Percentiles rank a stretch among this genome's conserved stretches.
phyloP scores from a whole-genome alignment of 1,140 invertebrate genomes.

The Zaprionus gabonicus region DNA sequence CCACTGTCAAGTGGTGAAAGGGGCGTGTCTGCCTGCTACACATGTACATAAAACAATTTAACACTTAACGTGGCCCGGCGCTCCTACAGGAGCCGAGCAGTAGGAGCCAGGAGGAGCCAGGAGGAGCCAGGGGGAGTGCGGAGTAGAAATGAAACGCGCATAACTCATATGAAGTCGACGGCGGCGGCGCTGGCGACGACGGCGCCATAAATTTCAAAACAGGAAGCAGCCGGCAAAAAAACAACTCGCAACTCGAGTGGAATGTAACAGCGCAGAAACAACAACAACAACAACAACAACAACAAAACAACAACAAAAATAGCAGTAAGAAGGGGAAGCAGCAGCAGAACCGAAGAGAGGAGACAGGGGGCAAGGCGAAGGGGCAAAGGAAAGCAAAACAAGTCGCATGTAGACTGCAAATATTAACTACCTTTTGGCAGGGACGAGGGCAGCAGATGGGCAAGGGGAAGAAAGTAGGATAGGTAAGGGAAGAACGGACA shows the following conservation, averaged over 20 bases:
- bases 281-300: slow-evolving; percentile 6
- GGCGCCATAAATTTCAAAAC: slow-evolving; percentile 47
- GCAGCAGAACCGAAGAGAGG: background rate
- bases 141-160: slow-evolving; percentile 39
- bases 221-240: slow-evolving; percentile 43
- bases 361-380: background rate
- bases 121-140: background rate
- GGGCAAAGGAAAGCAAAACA: slow-evolving; percentile 2
- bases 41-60: slow-evolving; percentile 74
- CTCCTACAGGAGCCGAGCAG: slow-evolving; percentile 39
- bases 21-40: slow-evolving; percentile 8
- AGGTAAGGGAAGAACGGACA: background rate
- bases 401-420: slow-evolving; percentile 40
- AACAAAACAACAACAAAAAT: background rate
- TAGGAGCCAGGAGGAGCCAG: background rate
- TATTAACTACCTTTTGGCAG: slow-evolving; percentile 39
- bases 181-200: slow-evolving; percentile 36
- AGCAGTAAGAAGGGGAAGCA: background rate
- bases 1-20: slow-evolving; percentile 24
- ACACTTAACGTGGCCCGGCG: slow-evolving; percentile 69
- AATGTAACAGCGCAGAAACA: slow-evolving; percentile 16
- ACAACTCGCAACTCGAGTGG: slow-evolving; percentile 43
- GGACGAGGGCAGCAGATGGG: background rate
- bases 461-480: no score
- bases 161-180: slow-evolving; percentile 47